phyloP scores from a whole-genome alignment of 1,140 invertebrate species.

The Camponotus vicinus region DNA sequence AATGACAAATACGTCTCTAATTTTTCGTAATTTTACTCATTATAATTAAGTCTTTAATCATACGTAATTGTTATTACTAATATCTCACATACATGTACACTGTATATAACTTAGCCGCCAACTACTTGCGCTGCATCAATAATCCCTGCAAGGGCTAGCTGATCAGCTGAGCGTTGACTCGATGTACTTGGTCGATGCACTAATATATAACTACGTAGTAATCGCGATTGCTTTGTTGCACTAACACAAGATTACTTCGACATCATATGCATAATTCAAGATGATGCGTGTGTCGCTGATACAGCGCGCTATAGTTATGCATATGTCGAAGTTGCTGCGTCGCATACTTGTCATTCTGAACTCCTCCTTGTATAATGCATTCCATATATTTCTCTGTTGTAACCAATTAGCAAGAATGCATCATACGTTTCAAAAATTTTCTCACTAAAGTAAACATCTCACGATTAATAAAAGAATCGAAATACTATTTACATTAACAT shows the following conservation, averaged over 20 bases:
- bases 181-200: conserved; percentile 26
- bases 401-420: conserved; percentile 67
- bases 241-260: conserved; percentile 66
- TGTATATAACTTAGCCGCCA: neutral
- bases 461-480: neutral
- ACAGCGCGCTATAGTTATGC: conserved; percentile 70
- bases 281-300: conserved; percentile 69
- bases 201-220: neutral
- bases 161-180: conserved; percentile 54
- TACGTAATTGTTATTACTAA: neutral
- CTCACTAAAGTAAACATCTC: neutral
- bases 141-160: conserved; percentile 23
- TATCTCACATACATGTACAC: neutral
- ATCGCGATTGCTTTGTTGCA: conserved; percentile 11
- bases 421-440: neutral
- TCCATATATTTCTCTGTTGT: conserved; percentile 65
- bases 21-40: neutral
- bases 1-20: neutral
- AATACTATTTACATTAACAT: conserved; percentile 9
- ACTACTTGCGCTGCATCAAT: conserved; percentile 16
- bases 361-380: conserved; percentile 53
- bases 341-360: conserved; percentile 26
- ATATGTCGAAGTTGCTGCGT: conserved; percentile 61
- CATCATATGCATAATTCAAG: conserved; percentile 77
- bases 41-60: neutral